phyloP scores from a whole-genome alignment of 2,113 vertebrate species.

The Forbesichthys agassizii region DNA sequence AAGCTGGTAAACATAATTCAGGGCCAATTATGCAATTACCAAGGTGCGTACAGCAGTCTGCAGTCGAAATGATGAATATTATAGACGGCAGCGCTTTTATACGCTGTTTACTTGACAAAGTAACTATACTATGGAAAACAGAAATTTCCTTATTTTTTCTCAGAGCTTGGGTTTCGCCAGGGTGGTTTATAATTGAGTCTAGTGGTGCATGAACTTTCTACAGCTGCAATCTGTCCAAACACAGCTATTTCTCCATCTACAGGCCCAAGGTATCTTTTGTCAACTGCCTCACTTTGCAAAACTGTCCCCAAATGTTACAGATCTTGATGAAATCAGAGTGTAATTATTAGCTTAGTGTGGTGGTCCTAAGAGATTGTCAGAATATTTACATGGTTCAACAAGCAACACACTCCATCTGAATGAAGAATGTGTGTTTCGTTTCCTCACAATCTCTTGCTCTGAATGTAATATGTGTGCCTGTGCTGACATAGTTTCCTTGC shows the following conservation, averaged over 20 bases:
- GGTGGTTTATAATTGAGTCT: slow-evolving; percentile 75
- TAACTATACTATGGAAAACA: slow-evolving; percentile 52
- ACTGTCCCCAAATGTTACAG: slow-evolving; percentile 59
- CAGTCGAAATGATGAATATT: slow-evolving; percentile 53
- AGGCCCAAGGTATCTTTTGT: slow-evolving; percentile 59
- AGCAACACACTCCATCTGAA: slow-evolving; percentile 51
- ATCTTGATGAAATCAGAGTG: slow-evolving; percentile 71
- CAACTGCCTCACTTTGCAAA: slow-evolving; percentile 36
- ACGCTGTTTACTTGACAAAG: slow-evolving; percentile 54
- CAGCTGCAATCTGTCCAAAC: slow-evolving; percentile 68
- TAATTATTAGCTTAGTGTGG: slow-evolving; percentile 70
- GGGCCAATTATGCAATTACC: slow-evolving; percentile 48
- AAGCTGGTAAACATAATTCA: slow-evolving; percentile 38
- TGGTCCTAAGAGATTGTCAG: slow-evolving; percentile 51
- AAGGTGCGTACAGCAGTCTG: slow-evolving; percentile 29
- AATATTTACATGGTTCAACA: slow-evolving; percentile 69
- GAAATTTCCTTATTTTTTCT: slow-evolving; percentile 62
- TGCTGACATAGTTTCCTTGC: slow-evolving; percentile 23
- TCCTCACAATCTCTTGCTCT: slow-evolving; percentile 46
- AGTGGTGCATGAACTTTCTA: slow-evolving; percentile 69
- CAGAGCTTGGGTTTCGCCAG: slow-evolving; percentile 56
- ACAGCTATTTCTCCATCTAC: slow-evolving; percentile 59
- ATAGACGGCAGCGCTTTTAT: slow-evolving; percentile 58
- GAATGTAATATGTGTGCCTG: slow-evolving; percentile 48
- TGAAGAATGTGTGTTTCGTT: slow-evolving; percentile 60